phyloP scores from a whole-genome alignment of 2,797 vertebrate genomes.

The Melanitta fusca region DNA sequence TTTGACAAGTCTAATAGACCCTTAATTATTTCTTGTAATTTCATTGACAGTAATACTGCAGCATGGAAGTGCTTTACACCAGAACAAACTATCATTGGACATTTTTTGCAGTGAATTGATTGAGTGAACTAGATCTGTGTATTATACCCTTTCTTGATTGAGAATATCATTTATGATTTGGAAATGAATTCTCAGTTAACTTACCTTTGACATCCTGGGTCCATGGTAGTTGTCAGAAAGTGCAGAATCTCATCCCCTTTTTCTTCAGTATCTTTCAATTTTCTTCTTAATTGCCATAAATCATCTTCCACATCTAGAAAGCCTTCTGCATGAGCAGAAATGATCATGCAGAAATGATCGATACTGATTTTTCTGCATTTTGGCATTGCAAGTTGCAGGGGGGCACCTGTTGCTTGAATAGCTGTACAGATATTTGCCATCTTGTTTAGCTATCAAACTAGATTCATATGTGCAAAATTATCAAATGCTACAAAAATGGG shows the following conservation, averaged over 20 bases:
- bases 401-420: neutral
- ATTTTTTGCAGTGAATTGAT: neutral
- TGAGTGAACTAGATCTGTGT: neutral
- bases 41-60: neutral
- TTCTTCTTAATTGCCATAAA: neutral
- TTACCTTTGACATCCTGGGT: neutral
- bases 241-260: neutral
- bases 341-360: too few relatives aligned
- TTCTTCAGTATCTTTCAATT: neutral
- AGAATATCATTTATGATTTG: neutral
- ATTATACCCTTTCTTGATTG: neutral
- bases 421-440: neutral
- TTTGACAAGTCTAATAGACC: too few relatives aligned
- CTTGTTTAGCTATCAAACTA: neutral
- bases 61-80: neutral
- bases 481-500: neutral
- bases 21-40: neutral
- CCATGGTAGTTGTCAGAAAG: neutral
- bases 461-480: neutral
- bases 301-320: neutral
- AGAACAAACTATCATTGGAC: neutral
- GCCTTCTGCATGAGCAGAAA: neutral
- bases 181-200: neutral
- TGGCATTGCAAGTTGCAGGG: neutral
- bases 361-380: slow-evolving; percentile 10